phyloP scores from a whole-genome alignment of 2,113 vertebrate genomes.

The Phrynocephalus versicolor region DNA sequence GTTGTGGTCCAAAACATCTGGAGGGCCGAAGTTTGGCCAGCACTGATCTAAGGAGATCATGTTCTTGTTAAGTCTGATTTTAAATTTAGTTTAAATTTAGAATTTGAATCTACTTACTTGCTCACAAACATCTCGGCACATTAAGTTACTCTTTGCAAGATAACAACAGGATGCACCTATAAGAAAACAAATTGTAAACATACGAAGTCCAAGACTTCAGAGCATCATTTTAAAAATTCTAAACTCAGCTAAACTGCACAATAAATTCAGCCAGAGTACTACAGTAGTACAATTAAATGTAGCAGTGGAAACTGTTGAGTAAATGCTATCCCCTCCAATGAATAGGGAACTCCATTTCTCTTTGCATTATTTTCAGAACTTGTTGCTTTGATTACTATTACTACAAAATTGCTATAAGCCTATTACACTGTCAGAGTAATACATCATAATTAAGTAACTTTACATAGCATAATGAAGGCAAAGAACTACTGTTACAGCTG shows the following conservation, averaged over 20 bases:
- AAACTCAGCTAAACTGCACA: neutral
- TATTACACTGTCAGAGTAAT: neutral
- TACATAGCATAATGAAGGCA: neutral
- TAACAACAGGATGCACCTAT: slow-evolving; percentile 92
- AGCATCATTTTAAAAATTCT: neutral
- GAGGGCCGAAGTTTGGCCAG: too few species aligned
- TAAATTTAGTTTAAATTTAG: neutral
- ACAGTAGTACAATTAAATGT: neutral
- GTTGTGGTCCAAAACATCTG: too few species aligned
- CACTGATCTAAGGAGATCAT: neutral
- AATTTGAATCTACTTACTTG: slow-evolving; percentile 79
- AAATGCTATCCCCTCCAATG: neutral
- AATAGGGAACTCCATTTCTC: too few species aligned
- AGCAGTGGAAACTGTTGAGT: neutral
- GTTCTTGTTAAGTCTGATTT: neutral
- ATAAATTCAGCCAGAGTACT: neutral
- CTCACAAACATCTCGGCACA: slow-evolving; percentile 93
- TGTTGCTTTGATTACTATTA: neutral
- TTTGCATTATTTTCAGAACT: neutral
- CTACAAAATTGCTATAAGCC: neutral
- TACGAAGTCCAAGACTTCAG: neutral
- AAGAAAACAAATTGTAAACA: slow-evolving; percentile 32
- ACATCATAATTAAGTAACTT: neutral
- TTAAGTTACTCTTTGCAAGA: slow-evolving; percentile 85
- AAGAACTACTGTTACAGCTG: neutral